phyloP scores from a whole-genome alignment of 2,888 invertebrate genomes.

The Brenthis hecate region DNA sequence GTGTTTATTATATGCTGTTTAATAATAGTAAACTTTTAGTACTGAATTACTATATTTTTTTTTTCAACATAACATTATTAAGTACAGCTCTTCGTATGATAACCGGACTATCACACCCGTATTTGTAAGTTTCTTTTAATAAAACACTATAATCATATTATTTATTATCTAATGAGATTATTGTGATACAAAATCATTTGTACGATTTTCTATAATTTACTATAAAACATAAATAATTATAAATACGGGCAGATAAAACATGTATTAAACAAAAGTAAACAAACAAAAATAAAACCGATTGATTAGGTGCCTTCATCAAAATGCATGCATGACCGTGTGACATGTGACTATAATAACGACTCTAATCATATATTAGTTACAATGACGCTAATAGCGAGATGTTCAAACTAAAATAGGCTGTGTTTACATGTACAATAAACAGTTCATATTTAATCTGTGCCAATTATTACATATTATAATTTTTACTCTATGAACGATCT shows the following conservation, averaged over 20 bases:
- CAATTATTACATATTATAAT: neutral
- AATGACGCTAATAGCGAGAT: slow-evolving; percentile 28
- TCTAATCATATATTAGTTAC: slow-evolving; percentile 22
- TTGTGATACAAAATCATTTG: too few species aligned
- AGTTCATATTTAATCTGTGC: neutral
- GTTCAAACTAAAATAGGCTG: slow-evolving; percentile 26
- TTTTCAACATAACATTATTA: neutral
- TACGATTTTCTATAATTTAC: neutral
- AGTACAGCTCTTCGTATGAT: slow-evolving; percentile 3
- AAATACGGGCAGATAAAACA: slow-evolving; percentile 32
- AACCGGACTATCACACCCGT: slow-evolving; percentile 7
- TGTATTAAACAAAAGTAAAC: slow-evolving; percentile 41
- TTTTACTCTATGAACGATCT: too few species aligned
- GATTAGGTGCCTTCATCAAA: slow-evolving; percentile 34
- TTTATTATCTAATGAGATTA: too few species aligned
- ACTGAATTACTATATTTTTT: too few species aligned
- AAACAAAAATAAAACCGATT: slow-evolving; percentile 47
- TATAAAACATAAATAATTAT: neutral
- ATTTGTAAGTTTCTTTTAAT: neutral
- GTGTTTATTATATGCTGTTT: neutral
- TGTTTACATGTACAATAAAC: slow-evolving; percentile 22
- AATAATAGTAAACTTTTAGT: neutral
- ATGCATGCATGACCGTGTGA: slow-evolving; percentile 33
- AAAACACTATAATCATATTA: too few species aligned
- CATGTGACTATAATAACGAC: slow-evolving; percentile 25